Base-by-base conservation (phyloP, 2,888 invertebrate genomes). In the Argyresthia albistria region DNA sequence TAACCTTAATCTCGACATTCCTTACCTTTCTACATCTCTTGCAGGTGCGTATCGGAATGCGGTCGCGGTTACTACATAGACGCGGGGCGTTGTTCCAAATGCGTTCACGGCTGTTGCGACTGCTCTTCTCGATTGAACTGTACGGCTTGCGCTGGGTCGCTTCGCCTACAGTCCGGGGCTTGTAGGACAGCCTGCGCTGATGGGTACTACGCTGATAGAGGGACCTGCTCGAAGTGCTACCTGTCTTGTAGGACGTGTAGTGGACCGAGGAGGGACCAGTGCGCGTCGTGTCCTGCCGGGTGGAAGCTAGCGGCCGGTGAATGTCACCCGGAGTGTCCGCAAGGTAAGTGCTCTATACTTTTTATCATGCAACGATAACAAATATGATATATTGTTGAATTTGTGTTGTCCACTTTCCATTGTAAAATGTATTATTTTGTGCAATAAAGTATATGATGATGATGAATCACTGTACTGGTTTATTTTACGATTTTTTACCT, bases 261-360 rank as follows among this genome's bases (percentile, higher is more conserved):
- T 60, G 96, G 96, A 0, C 95, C 95, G 0, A 89, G 94, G 46
- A 90, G 94, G 37, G 93, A 95, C 72, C 95, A 96, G 73, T 96
- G 96, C 74, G 95, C 96, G 0, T 91, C 92, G 14, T 96, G 96
- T 70, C 95, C 94, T 0, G 79, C 84, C 4, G 93, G 93, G 4
- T 95, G 95, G 95, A 91, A 93, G 70, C 80, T 96, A 56, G 93
- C 95, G 0, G 93, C 93, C 1, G 95, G 95, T 1, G 94, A 95
- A 73, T 96, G 96, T 65, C 92, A 94, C 63, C 93, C 94, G 0
- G 93, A 94, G 65, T 96, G 96, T 74, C 95, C 96, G 0, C 93
- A 94, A 77, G 95, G 84, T 83, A 64, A 51, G 47, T 25, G 45
- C 16, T 16, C 25, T 4, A 25, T 4, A 25, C 25, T 4, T 4